Percentiles rank a stretch among this genome's conserved stretches.
Conservation (phyloP, 1,140 invertebrate genomes). For the Aphaenogaster ashmeadi region DNA sequence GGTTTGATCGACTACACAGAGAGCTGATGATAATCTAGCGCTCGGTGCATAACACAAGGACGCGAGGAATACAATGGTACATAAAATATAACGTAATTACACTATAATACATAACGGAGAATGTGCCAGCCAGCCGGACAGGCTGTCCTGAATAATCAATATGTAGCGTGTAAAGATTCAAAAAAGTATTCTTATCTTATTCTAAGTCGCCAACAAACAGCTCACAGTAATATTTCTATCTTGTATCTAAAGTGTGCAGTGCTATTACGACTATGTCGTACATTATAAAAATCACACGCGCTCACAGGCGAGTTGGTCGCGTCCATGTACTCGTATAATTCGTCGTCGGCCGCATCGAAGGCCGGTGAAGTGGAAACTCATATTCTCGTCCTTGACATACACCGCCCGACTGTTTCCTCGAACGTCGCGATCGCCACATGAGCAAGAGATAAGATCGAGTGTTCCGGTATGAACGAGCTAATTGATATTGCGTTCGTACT, state of each 20-base stretch:
- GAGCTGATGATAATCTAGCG: constrained; percentile 8
- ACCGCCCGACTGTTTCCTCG: not conserved
- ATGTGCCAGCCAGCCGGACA: not conserved
- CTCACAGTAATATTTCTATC: constrained; percentile 37
- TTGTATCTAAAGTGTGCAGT: constrained; percentile 49
- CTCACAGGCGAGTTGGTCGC: not conserved
- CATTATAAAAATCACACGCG: constrained; percentile 55
- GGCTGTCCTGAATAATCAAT: constrained; percentile 38
- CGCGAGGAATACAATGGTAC: constrained; percentile 22
- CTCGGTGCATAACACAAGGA: constrained; percentile 38
- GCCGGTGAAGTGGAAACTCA: constrained; percentile 62
- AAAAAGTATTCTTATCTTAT: constrained; percentile 65
- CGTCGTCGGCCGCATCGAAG: constrained; percentile 41
- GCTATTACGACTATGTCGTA: constrained; percentile 22
- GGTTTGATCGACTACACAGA: constrained; percentile 38
- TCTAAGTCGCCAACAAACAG: constrained; percentile 39
- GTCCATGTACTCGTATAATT: constrained; percentile 46
- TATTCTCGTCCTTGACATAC: constrained; percentile 38
- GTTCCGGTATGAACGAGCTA: constrained; percentile 19
- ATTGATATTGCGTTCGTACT: constrained; percentile 39
- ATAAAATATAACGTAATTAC: constrained; percentile 23
- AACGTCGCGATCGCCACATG: constrained; percentile 4
- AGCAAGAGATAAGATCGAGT: constrained; percentile 34
- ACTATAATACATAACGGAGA: constrained; percentile 58
- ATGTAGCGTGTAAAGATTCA: constrained; percentile 62